Evolutionary conservation across 2,888 invertebrate genomes (phyloP), one percentile per base, ranked within the genome.

Genomic region (Erebia aethiops): DNA sequence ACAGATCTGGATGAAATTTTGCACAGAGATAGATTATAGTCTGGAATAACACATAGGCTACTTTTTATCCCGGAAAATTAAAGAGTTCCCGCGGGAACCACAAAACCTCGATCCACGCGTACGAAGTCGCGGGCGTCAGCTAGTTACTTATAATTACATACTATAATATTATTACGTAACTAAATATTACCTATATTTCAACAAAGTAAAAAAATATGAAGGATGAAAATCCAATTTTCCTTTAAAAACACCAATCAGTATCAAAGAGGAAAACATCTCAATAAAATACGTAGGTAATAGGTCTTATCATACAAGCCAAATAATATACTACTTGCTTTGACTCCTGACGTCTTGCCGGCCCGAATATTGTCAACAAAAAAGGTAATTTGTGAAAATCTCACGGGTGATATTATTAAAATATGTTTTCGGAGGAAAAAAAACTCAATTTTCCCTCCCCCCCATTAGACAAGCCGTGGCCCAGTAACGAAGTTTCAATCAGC

Each of bases 331-430:
- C 21, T 7, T 46, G n/a, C 49, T 62, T 62, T 21, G 49, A 46
- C 9, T 46, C 18, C 7, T 46, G 46, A n/a, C 61, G 43, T 41
- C 35, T 14, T 41, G 58, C 41, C n/a, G n/a, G n/a, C 43, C 16
- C 46, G 13, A 46, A 26, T 49, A 18, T 21, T 68, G 61, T 62
- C 54, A 41, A 71, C 71, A 71, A 71, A 68, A 71, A 71, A 51
- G 71, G 71, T 71, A 71, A 71, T 71, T 71, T 71, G 14, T 60
- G 18, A 21, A 62, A 14, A 18, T 49, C 21, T 62, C 46, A 21
- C 11, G 62, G 62, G 49, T 21, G 62, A 62, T 62, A 62, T 62
- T 62, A 62, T 62, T 62, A 49, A 62, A 62, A 62, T 62, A 62
- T 21, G 21, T 62, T 62, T 62, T 62, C 3, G 18, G 21, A 49